Conservation (phyloP, 2,888 invertebrate species). For the Esperia sulphurella region DNA sequence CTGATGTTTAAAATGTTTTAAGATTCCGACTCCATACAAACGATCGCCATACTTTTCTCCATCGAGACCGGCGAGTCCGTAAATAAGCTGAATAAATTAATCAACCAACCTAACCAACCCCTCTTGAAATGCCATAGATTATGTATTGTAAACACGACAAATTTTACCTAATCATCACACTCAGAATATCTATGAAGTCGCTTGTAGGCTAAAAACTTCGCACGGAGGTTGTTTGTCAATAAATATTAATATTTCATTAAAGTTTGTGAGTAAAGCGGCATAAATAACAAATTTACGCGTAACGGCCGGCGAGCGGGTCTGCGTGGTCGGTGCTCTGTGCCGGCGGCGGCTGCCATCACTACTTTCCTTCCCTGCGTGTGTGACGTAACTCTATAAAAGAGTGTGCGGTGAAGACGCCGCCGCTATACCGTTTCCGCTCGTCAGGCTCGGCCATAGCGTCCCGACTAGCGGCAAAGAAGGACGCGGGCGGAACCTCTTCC, state of each 20-base stretch:
- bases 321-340: constrained; percentile 54
- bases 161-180: neutral
- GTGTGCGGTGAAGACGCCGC: constrained; percentile 72
- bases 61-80: constrained; percentile 54
- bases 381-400: constrained; percentile 80
- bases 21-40: constrained; percentile 66
- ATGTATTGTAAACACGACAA: constrained; percentile 13
- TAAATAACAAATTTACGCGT: no score
- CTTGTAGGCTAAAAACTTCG: no score
- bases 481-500: constrained; percentile 75
- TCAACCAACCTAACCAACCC: constrained; percentile 59
- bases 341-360: constrained; percentile 64
- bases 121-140: constrained; percentile 51
- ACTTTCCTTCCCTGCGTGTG: constrained; percentile 76
- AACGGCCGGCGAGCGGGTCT: constrained; percentile 31
- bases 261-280: no score
- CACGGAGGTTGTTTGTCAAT: no score
- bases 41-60: constrained; percentile 66
- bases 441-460: constrained; percentile 73
- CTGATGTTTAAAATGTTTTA: constrained; percentile 73
- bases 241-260: no score
- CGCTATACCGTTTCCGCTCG: constrained; percentile 78
- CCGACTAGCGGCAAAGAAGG: constrained; percentile 57
- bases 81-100: constrained; percentile 74
- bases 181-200: no score